Conservation (phyloP, 1,140 invertebrate species). For the Lasioglossum albipes region DNA sequence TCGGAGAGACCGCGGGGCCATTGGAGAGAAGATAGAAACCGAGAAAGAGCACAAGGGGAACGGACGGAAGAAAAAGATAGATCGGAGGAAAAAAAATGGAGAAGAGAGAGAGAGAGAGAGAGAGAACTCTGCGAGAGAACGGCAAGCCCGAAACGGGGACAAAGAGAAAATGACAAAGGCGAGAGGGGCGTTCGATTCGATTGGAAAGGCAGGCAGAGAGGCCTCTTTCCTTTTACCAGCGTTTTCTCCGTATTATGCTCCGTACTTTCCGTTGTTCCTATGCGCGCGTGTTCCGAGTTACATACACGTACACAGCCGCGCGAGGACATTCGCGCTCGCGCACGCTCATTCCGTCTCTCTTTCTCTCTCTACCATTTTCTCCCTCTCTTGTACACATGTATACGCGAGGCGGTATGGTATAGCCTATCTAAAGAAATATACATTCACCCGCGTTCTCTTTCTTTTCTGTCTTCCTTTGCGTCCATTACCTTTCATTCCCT, state of each 20-base stretch:
- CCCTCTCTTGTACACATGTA: neutral
- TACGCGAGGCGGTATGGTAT: neutral
- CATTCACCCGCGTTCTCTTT: constrained; percentile 50
- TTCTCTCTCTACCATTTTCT: neutral
- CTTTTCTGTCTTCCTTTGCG: constrained; percentile 50
- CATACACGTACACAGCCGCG: neutral
- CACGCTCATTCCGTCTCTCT: neutral
- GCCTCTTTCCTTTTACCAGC: constrained; percentile 75
- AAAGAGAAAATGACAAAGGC: constrained; percentile 77
- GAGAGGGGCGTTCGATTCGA: constrained; percentile 70
- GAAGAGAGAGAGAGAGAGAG: constrained; percentile 35
- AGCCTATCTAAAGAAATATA: constrained; percentile 12
- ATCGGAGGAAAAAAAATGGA: too few relatives aligned
- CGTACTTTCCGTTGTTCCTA: constrained; percentile 72
- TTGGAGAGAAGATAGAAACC: constrained; percentile 45
- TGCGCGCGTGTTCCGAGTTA: constrained; percentile 21
- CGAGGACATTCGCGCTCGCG: neutral
- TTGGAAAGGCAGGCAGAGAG: constrained; percentile 74
- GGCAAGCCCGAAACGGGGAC: constrained; percentile 69
- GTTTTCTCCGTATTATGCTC: constrained; percentile 74
- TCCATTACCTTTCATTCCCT: constrained; percentile 40
- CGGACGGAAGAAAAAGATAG: constrained; percentile 21
- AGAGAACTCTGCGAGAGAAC: constrained; percentile 46
- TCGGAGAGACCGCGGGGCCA: constrained; percentile 39
- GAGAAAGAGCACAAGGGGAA: constrained; percentile 17